Evolutionary conservation across 2,888 invertebrate genomes (phyloP).

Genomic region (Microchrysa polita): DNA sequence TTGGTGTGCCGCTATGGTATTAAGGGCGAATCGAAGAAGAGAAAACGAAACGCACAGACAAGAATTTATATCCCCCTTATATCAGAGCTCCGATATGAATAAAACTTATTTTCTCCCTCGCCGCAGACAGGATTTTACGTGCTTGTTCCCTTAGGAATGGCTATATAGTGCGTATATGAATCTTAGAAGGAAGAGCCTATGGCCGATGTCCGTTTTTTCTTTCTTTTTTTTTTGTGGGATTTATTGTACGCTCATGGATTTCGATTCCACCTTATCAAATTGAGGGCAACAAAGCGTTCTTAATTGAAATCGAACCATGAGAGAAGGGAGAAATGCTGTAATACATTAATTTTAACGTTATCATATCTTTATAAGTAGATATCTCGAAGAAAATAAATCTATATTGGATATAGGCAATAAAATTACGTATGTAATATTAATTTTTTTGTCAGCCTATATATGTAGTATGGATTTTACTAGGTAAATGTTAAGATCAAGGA

Average conservation of each 20-base stretch:
- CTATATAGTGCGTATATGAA: neutral
- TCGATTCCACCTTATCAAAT: neutral
- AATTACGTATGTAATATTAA: too few species aligned
- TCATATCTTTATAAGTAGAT: neutral
- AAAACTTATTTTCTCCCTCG: neutral
- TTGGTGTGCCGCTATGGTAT: neutral
- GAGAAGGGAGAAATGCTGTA: neutral
- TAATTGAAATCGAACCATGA: conserved; percentile 26
- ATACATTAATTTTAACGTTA: conserved; percentile 2
- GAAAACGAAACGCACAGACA: neutral
- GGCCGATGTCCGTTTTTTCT: too few species aligned
- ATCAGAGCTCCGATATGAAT: conserved; percentile 16
- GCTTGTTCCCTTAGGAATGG: neutral
- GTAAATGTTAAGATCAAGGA: too few species aligned
- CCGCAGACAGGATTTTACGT: neutral
- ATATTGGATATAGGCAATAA: too few species aligned
- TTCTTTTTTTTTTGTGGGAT: too few species aligned
- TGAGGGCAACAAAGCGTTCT: conserved; percentile 35
- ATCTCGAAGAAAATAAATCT: too few species aligned
- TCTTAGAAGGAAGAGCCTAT: neutral
- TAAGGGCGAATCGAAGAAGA: neutral
- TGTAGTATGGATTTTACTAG: too few species aligned
- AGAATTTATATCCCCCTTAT: too few species aligned
- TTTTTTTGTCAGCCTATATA: too few species aligned
- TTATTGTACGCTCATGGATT: too few species aligned